Evolutionary conservation across 2,888 invertebrate genomes (phyloP).

Genomic region (Macrosiphum euphorbiae): DNA sequence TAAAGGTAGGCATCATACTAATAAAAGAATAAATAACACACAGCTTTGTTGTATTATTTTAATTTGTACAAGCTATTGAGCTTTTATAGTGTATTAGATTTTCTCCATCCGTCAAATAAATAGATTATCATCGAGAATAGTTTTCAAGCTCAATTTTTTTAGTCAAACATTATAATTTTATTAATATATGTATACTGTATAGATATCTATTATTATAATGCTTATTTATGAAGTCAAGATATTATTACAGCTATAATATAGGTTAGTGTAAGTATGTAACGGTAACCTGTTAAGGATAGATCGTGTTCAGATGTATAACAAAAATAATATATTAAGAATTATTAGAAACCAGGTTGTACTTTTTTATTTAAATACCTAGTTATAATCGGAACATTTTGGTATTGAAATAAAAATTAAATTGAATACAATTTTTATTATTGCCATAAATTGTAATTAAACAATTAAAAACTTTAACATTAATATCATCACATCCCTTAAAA

Average conservation of each 20-base stretch:
- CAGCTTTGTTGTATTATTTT: neutral
- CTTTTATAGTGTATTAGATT: neutral
- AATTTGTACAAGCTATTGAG: neutral
- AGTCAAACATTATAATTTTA: neutral
- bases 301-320: neutral
- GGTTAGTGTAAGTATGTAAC: neutral
- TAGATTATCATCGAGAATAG: neutral
- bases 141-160: neutral
- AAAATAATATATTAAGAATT: neutral
- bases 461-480: neutral
- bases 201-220: neutral
- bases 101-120: neutral
- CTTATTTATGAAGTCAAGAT: neutral
- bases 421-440: too few relatives aligned
- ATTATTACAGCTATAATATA: neutral
- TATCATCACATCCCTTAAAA: neutral
- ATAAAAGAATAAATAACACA: neutral
- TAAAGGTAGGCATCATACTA: neutral
- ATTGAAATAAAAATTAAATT: neutral
- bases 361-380: too few relatives aligned
- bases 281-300: neutral
- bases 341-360: too few relatives aligned
- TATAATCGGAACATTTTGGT: neutral
- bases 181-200: neutral
- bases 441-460: too few relatives aligned